phyloP scores from a whole-genome alignment of 2,797 vertebrate genomes.

The Taenioides sp. region DNA sequence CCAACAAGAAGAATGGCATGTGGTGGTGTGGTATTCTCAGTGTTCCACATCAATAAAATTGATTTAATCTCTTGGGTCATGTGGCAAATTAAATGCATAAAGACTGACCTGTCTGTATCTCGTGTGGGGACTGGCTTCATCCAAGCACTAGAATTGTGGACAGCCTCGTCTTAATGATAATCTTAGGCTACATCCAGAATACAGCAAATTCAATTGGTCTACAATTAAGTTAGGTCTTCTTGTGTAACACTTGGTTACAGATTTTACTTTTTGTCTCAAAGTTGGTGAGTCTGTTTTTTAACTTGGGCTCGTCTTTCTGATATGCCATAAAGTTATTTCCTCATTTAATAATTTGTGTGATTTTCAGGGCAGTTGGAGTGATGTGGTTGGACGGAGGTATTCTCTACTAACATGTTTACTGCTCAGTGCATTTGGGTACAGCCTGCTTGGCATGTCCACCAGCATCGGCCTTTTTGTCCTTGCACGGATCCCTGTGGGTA shows the following conservation, averaged over 20 bases:
- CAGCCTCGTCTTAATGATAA: conserved; percentile 65
- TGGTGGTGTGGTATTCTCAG: conserved; percentile 26
- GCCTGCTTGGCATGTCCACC: conserved; percentile 86
- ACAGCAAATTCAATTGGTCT: conserved; percentile 70
- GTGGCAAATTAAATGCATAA: conserved; percentile 74
- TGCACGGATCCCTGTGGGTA: conserved; percentile 90
- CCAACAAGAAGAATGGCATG: conserved; percentile 19
- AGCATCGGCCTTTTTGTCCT: conserved; percentile 86
- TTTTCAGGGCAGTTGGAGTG: conserved; percentile 94
- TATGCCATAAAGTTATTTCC: neutral
- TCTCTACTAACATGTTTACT: conserved; percentile 90
- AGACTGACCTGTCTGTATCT: conserved; percentile 64
- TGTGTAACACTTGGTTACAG: conserved; percentile 26
- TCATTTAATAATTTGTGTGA: too few species aligned
- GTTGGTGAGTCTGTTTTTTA: neutral
- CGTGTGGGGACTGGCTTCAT: conserved; percentile 53
- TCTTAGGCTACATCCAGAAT: conserved; percentile 48
- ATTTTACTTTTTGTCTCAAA: conserved; percentile 5
- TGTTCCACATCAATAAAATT: conserved; percentile 51
- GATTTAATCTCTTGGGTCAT: conserved; percentile 71
- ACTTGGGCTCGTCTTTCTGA: neutral
- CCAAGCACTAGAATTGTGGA: conserved; percentile 43
- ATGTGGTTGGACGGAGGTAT: conserved; percentile 85
- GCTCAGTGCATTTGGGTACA: conserved; percentile 88
- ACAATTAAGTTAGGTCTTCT: conserved; percentile 50